These are phyloP conservation scores for Anoncus sp. DNA, from an alignment of 2,888 invertebrate species.

Conservation along the genomic window DNA sequence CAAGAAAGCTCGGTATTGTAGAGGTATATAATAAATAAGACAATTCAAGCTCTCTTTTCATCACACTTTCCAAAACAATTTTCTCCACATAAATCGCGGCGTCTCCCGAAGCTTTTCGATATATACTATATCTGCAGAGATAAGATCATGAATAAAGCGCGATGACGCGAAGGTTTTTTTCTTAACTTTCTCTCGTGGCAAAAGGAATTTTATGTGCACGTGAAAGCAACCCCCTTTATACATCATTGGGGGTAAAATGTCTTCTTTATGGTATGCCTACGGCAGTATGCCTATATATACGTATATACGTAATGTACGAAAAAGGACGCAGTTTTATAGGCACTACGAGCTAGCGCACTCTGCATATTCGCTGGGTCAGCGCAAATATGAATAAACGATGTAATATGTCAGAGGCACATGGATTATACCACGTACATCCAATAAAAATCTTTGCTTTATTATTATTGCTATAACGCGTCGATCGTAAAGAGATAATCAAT, in stretches of 20 bases:
- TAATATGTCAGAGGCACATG: constrained; percentile 55
- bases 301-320: not conserved
- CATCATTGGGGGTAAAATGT: constrained; percentile 43
- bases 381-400: constrained; percentile 60
- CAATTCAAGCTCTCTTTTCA: constrained; percentile 22
- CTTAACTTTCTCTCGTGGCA: constrained; percentile 2
- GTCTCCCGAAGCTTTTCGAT: constrained; percentile 6
- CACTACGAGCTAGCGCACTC: constrained; percentile 37
- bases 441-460: too few relatives aligned
- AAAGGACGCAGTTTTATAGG: constrained; percentile 47
- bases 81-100: constrained; percentile 42
- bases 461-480: constrained; percentile 43
- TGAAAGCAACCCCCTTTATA: constrained; percentile 38
- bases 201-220: constrained; percentile 40
- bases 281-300: constrained; percentile 2
- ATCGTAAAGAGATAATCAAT: constrained; percentile 60
- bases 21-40: constrained; percentile 15
- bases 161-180: constrained; percentile 14
- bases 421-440: too few relatives aligned
- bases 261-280: constrained; percentile 39
- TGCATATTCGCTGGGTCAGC: constrained; percentile 62
- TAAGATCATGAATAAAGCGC: constrained; percentile 23
- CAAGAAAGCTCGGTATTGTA: not conserved
- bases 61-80: constrained; percentile 48
- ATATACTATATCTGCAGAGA: constrained; percentile 1